Evolutionary conservation across 2,797 vertebrate species (phyloP), one percentile per base, ranked within the genome.

Genomic region (Peromyscus attwateri): DNA sequence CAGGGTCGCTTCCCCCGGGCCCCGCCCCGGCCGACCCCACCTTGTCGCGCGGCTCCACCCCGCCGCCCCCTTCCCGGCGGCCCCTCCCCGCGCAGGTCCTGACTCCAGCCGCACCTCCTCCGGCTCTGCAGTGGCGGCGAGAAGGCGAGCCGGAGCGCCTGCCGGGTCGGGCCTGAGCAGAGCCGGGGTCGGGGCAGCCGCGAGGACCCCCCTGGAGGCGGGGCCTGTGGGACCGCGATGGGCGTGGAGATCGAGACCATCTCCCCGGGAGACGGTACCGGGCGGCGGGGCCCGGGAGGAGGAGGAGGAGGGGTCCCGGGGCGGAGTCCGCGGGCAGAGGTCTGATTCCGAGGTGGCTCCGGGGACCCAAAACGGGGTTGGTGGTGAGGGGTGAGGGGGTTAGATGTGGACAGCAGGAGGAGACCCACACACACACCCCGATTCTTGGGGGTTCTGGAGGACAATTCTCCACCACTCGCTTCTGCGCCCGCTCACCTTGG

Each of bases 191-290:
- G 68, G 43, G 96, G 94, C 94, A n/a, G 94, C 84, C 31, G 92
- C 97, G 21, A 97, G 90, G 81, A 93, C 92, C 94, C 89, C 93
- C 92, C 94, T 73, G 92, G 96, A 93, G 96, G 96, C 92, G 89
- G 97, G 87, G 96, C 83, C 95, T 83, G 84, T 37, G 11, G 92
- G 52, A 96, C 91, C 55, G 93, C 62, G 95, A 99, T 99, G 99
- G 99, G 99, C 95, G 99, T 99, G 98, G 99, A 99, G 97, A 99
- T 99, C 97, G 99, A 99, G 99, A 99, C 99, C 96, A 99, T 99
- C 99, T 99, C 99, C 97, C 99, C 99, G 10, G 99, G 99, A 98
- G 99, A 99, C 98, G 99, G 99, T 99, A 98, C 99, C 77, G 79
- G 94, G 96, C 75, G 83, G 85, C 49, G 52, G 95, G 52, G 83